Conservation (phyloP, 2,888 invertebrate species). For the Drosophila sordidapex region DNA sequence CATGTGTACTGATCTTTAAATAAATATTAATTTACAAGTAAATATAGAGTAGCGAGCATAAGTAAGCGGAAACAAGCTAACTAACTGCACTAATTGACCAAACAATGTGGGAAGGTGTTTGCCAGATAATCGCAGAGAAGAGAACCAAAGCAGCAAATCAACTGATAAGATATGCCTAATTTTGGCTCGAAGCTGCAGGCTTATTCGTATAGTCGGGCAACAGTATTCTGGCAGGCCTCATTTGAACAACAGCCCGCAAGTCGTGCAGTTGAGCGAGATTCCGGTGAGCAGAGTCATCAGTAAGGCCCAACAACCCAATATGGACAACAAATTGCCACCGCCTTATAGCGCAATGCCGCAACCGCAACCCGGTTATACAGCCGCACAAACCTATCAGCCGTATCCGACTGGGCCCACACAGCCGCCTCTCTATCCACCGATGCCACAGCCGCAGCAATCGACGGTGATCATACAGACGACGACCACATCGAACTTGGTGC, state of each 20-base stretch:
- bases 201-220: not conserved
- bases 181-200: constrained; percentile 1
- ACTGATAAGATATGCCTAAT: constrained; percentile 40
- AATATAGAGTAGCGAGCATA: not conserved
- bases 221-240: constrained; percentile 26
- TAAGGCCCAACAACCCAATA: constrained; percentile 6
- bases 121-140: constrained; percentile 25
- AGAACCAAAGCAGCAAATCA: constrained; percentile 6
- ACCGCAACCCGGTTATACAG: constrained; percentile 68
- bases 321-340: constrained; percentile 80
- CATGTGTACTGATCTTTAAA: constrained; percentile 4
- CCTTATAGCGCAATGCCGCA: constrained; percentile 67
- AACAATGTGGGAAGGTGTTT: constrained; percentile 15
- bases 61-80: constrained; percentile 25
- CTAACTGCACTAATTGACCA: constrained; percentile 31
- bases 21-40: not conserved
- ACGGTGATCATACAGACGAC: constrained; percentile 80
- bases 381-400: constrained; percentile 82
- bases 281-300: not conserved
- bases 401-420: constrained; percentile 70
- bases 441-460: constrained; percentile 62
- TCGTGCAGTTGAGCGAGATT: constrained; percentile 41
- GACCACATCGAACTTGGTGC: constrained; percentile 64
- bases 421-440: constrained; percentile 62
- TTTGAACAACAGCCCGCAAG: constrained; percentile 45